Conservation (phyloP, 2,797 vertebrate genomes). For the Hozukius guyotensis region DNA sequence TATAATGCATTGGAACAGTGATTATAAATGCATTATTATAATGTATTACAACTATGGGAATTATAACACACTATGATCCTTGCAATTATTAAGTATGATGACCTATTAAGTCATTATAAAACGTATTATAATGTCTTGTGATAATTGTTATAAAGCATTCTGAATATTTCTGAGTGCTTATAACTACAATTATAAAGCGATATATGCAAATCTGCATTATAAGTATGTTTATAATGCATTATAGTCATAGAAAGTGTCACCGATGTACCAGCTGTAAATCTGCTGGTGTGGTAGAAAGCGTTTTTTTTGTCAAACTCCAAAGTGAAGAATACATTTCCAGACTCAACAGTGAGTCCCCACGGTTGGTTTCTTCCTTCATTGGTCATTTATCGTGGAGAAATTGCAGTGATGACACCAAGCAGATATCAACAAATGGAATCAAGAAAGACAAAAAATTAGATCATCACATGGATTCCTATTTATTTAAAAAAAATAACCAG, state of each 20-base stretch:
- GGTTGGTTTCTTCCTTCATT: not conserved
- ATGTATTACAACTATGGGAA: too few relatives aligned
- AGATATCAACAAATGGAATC: not conserved
- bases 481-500: constrained; percentile 10
- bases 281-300: not conserved
- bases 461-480: constrained; percentile 9
- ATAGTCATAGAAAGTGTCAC: not conserved
- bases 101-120: not conserved
- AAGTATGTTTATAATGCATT: not conserved
- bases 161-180: not conserved
- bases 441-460: not conserved
- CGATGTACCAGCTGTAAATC: not conserved
- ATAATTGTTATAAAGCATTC: not conserved
- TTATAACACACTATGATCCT: too few relatives aligned
- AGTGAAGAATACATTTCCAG: not conserved
- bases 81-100: not conserved
- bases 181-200: not conserved
- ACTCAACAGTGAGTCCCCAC: too few relatives aligned
- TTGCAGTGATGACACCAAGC: not conserved
- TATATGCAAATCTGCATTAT: not conserved
- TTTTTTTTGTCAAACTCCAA: not conserved
- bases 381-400: not conserved
- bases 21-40: too few relatives aligned
- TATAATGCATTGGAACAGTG: too few relatives aligned
- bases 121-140: not conserved